Percentiles rank a stretch among this genome's conserved stretches.
phyloP scores from a whole-genome alignment of 2,113 vertebrate species.

The Calyptommatus sinebrachiatus region DNA sequence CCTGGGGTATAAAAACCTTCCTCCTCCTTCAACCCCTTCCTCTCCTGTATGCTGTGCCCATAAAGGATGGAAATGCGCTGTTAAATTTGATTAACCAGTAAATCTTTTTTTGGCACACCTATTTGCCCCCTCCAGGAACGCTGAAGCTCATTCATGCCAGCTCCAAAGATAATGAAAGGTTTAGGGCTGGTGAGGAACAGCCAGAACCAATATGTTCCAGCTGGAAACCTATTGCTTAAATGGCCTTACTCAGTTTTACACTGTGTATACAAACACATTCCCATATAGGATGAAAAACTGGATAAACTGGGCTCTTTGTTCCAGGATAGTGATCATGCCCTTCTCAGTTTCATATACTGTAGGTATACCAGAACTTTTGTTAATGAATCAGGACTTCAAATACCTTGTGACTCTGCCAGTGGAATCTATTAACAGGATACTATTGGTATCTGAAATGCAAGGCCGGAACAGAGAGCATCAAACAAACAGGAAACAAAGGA shows the following conservation, averaged over 20 bases:
- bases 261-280: neutral
- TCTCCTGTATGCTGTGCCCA: too few relatives aligned
- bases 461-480: neutral
- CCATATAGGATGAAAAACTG: neutral
- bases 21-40: too few relatives aligned
- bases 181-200: too few relatives aligned
- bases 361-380: neutral
- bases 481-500: neutral
- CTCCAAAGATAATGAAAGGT: too few relatives aligned
- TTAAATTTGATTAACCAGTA: too few relatives aligned
- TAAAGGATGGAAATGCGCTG: too few relatives aligned
- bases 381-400: slow-evolving; percentile 5
- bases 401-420: neutral
- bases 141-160: too few relatives aligned
- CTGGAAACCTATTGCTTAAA: too few relatives aligned
- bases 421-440: neutral
- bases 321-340: neutral
- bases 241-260: neutral
- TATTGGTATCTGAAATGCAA: slow-evolving; percentile 1
- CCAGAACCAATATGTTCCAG: too few relatives aligned
- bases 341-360: neutral
- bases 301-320: neutral
- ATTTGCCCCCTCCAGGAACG: too few relatives aligned
- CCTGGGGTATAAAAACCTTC: too few relatives aligned
- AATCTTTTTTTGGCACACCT: too few relatives aligned